Conservation (phyloP, 2,888 invertebrate species). For the Andrena trimmerana region DNA sequence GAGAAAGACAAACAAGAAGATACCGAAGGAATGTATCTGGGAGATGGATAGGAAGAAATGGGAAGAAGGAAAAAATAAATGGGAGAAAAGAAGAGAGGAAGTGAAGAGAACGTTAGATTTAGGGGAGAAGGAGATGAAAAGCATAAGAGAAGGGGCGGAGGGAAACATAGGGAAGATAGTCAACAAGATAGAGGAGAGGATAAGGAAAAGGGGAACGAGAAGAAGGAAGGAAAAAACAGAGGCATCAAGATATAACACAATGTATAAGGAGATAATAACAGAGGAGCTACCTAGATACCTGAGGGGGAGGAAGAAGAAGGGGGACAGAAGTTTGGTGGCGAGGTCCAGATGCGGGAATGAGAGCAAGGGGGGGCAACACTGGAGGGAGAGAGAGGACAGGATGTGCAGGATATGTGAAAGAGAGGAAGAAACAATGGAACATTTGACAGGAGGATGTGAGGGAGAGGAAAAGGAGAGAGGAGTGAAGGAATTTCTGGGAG, state of each 20-base stretch:
- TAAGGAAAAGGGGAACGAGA: no score
- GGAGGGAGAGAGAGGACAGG: not conserved
- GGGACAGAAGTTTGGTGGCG: not conserved
- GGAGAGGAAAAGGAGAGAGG: not conserved
- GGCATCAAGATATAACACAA: no score
- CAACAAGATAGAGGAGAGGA: no score
- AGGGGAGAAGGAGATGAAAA: no score
- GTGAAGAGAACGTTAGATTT: no score
- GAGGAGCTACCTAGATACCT: not conserved
- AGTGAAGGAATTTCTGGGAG: not conserved
- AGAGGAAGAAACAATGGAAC: not conserved
- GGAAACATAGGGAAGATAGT: not conserved
- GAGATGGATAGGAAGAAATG: no score
- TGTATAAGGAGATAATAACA: not conserved
- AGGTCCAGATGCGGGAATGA: not conserved
- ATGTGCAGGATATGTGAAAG: not conserved
- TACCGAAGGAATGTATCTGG: constrained; percentile 1
- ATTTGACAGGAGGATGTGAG: not conserved
- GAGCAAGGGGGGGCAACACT: not conserved
- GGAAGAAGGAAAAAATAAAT: no score
- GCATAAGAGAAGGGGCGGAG: not conserved
- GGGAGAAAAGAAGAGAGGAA: no score
- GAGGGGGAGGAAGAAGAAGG: not conserved
- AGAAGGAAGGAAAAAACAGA: no score
- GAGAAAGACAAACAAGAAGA: not conserved